Base-by-base conservation (phyloP, 2,888 invertebrate species). In the Tortricodes alternella region DNA sequence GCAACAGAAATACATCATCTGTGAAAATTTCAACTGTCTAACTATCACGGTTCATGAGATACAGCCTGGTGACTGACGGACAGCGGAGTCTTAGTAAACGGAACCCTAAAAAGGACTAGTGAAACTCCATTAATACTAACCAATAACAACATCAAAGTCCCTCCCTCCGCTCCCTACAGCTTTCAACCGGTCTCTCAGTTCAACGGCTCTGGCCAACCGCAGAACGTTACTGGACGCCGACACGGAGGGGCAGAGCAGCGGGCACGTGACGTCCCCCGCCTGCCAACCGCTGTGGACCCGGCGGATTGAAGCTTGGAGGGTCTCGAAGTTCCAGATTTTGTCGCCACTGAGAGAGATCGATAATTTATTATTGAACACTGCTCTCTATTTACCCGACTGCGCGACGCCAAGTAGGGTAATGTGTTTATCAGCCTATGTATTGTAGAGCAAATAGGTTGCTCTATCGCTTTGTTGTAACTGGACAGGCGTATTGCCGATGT, bases 301-400 rank as follows among this genome's bases (percentile, higher is more conserved):
- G 0, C 59, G 53, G 0, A 75, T 29, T 0, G 73, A 69, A 0
- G 79, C 65, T 34, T 74, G 65, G 0, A 87, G 19, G 0, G 78
- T 79, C 51, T 88, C 83, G 29, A 80, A 84, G 46, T 74, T 74
- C 89, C 89, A 89, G 2, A 88, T 75, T 53, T 86, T 84, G 51
- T 86, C 80, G 3, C 89, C 88, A 13, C 89, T 89, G 72, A 3
- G 68, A 71, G n/a, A n/a, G n/a, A n/a, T n/a, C n/a, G n/a, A n/a
- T n/a, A n/a, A n/a, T n/a, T n/a, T n/a, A n/a, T n/a, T n/a, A n/a
- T n/a, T n/a, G n/a, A n/a, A n/a, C n/a, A n/a, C n/a, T n/a, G n/a
- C n/a, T n/a, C n/a, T n/a, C n/a, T n/a, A n/a, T n/a, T n/a, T n/a
- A n/a, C n/a, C n/a, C n/a, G n/a, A n/a, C n/a, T n/a, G n/a, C n/a